Evolutionary conservation across 2,113 vertebrate genomes (phyloP), one percentile per base, ranked within the genome.

Genomic region (Pogonocichla stellata): DNA sequence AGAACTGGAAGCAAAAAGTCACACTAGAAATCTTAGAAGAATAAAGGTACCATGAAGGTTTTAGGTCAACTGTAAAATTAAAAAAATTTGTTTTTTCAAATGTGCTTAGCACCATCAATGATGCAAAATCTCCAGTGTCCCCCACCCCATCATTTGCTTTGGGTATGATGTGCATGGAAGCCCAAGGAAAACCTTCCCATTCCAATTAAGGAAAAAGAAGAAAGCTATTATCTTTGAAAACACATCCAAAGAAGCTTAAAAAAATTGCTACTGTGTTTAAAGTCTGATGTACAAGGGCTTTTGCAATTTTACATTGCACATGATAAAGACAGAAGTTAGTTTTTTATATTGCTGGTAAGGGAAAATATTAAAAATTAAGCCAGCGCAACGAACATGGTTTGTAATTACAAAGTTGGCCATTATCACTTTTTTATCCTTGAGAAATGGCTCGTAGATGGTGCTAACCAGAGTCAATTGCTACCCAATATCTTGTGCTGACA

Each of bases 301-400:
- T 73, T 73, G 42, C 20, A 75, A n/a, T 72, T 89, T 80, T 73
- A 53, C 0, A 0, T 43, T 45, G 23, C 14, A 53, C 13, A 19
- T 62, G 15, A 29, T 57, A 53, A 71, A 81, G 61, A 61, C 2
- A 56, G 38, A 43, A 70, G 10, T 0, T 65, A 38, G 5, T 53
- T 64, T 88, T 91, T 86, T 65, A 36, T 79, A 79, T 16, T 72
- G 33, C 25, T 64, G 67, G 12, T 53, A 80, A 62, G 45, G 34
- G 50, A 83, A 91, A 86, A 80, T 67, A 78, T 80, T 80, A 70
- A 94, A 94, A 92, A 92, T 81, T 88, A 88, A 83, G 28, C 33
- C 47, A 60, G 20, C 72, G 36, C 24, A 90, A 90, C 77, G 58
- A 94, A 70, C 45, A 43, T 12, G 3, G 24, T 89, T 84, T 88